A percentile compares a stretch with the other conserved stretches of the same genome.
Evolutionary conservation across 30 jellyfish, hydroid and myxozoan genomes (phyloP).

Genomic region (Chrysaora quinquecirrha): DNA sequence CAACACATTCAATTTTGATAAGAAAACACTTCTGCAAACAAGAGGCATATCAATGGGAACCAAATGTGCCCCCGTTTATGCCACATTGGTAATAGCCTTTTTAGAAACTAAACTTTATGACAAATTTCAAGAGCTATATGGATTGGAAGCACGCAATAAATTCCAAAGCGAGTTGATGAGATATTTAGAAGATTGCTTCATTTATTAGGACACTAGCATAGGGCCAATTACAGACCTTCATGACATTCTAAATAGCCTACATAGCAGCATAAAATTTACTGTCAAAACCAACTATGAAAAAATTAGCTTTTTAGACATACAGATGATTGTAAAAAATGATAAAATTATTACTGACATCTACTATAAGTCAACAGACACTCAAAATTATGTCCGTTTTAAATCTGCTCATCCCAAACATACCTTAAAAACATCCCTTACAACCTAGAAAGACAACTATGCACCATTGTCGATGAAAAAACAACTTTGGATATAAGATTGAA

Average conservation of each 20-base stretch:
- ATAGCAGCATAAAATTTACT: neutral
- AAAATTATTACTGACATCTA: neutral
- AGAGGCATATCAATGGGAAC: neutral
- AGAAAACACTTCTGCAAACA: neutral
- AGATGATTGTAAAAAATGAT: neutral
- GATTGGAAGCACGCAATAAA: constrained; percentile 23
- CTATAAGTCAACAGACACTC: neutral
- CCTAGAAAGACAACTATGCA: neutral
- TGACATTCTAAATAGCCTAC: constrained; percentile 4
- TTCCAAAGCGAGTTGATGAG: constrained; percentile 28
- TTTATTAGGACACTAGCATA: constrained; percentile 16
- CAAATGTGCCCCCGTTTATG: constrained; percentile 8
- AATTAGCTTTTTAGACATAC: neutral
- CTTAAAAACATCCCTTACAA: neutral
- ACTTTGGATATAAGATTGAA: neutral
- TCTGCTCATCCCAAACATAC: constrained; percentile 4
- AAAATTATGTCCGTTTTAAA: neutral
- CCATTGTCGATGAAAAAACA: neutral
- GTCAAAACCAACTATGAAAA: neutral
- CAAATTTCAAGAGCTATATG: constrained; percentile 7
- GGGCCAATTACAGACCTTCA: constrained; percentile 32
- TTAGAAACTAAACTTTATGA: constrained; percentile 13
- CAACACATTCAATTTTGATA: neutral
- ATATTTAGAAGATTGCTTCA: constrained; percentile 29
- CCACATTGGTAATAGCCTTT: constrained; percentile 17